Evolutionary conservation across 2,888 invertebrate species (phyloP).

Genomic region (Tipula unca): DNA sequence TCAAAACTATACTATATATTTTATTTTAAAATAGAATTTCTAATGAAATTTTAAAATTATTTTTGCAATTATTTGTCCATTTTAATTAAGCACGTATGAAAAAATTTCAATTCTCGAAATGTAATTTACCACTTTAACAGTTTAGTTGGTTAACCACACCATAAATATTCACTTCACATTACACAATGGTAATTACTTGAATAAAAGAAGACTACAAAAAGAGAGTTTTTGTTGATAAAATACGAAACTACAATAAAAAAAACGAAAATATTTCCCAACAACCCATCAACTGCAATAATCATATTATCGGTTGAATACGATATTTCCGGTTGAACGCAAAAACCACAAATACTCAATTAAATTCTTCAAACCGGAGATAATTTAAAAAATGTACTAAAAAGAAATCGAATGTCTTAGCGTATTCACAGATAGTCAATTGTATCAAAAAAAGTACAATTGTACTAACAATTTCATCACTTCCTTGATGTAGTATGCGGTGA

Average conservation of each 20-base stretch:
- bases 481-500: too few relatives aligned
- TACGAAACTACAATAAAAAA: background rate
- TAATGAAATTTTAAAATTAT: background rate
- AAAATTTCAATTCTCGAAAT: too few relatives aligned
- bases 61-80: too few relatives aligned
- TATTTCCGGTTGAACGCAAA: background rate
- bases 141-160: too few relatives aligned
- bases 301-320: background rate
- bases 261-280: background rate
- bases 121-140: too few relatives aligned
- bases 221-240: too few relatives aligned
- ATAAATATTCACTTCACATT: too few relatives aligned
- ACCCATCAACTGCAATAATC: background rate
- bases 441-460: too few relatives aligned
- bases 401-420: background rate
- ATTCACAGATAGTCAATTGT: background rate
- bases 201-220: too few relatives aligned
- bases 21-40: background rate
- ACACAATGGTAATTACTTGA: too few relatives aligned
- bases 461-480: background rate
- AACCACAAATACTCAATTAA: background rate
- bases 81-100: too few relatives aligned
- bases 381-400: background rate
- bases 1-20: background rate
- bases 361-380: background rate